Base-by-base conservation (phyloP, 2,888 invertebrate species). In the Ophion ventricosus region DNA sequence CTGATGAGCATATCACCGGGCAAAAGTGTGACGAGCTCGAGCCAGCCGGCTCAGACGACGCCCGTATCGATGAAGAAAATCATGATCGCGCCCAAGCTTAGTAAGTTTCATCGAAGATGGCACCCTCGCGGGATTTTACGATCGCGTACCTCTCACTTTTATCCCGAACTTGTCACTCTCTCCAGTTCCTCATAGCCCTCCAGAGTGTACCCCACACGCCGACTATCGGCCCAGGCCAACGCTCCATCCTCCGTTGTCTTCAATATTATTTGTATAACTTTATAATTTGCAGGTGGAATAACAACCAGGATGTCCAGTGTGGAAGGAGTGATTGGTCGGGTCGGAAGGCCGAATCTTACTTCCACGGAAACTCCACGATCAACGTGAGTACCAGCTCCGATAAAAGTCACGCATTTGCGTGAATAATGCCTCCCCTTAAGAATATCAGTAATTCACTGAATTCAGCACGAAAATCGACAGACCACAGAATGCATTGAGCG, bases 1-100 rank as follows among this genome's bases (percentile, higher is more conserved):
- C 83, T 93, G n/a, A 87, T 77, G 40, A 79, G 70, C 61, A 61
- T 77, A 11, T 77, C 74, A 7, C 26, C 82, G 2, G 81, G 87
- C 7, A 87, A 87, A 81, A 49, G 26, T 54, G 17, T n/a, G 14
- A 2, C 64, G 14, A 63, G 23, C 56, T 29, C 79, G 40, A 61
- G 17, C 49, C 67, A 73, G 59, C 40, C 69, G 29, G 59, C 66
- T 26, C 85, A 85, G 70, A 1, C 80, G 59, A 40, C 57, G 3
- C 20, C 63, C 17, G 57, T 69, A 0, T 11, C 69, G 2, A 20
- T 79, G 35, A 86, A 86, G 67, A 85, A 82, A 64, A 61, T 67
- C 35, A 17, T 57, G 20, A 82, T 74, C 57, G 23, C 85, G 23
- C 69, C 79, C 17, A 85, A 82, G 72, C 49, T 76, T 67, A 43